A percentile compares a stretch with the other conserved stretches of the same genome.
Evolutionary conservation across 2,113 vertebrate species (phyloP).

Genomic region (Chamaetylas fuelleborni): DNA sequence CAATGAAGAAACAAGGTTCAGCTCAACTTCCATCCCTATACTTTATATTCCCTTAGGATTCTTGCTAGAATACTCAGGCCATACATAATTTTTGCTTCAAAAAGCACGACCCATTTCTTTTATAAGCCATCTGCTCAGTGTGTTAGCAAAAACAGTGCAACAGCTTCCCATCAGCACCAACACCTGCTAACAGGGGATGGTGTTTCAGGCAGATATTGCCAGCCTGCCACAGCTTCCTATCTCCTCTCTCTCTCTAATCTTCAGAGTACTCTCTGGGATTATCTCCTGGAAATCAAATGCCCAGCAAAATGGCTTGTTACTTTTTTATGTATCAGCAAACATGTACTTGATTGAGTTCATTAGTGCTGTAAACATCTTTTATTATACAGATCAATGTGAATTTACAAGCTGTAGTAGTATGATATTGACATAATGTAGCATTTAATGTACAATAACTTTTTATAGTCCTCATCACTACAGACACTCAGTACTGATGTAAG

Average conservation of each 20-base stretch:
- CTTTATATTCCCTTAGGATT: neutral
- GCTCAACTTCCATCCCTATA: neutral
- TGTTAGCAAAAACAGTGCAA: neutral
- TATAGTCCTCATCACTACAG: neutral
- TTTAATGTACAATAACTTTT: constrained; percentile 20
- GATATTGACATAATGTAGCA: neutral
- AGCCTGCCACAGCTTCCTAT: constrained; percentile 36
- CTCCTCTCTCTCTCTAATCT: constrained; percentile 27
- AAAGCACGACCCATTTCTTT: neutral
- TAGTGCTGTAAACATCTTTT: constrained; percentile 27
- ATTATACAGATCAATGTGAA: neutral
- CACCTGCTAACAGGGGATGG: constrained; percentile 29
- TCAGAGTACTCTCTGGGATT: constrained; percentile 19
- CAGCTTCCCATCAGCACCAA: constrained; percentile 7
- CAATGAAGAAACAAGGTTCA: neutral
- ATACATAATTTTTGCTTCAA: neutral
- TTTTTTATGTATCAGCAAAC: constrained; percentile 5
- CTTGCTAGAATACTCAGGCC: neutral
- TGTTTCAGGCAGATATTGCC: constrained; percentile 21
- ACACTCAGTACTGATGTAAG: neutral
- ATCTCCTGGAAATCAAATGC: constrained; percentile 48
- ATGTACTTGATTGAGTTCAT: neutral
- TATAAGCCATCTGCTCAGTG: neutral
- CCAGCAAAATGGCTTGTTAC: neutral
- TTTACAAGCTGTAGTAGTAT: neutral